phyloP scores from a whole-genome alignment of 2,888 invertebrate species.

The Agriopis leucophaearia region DNA sequence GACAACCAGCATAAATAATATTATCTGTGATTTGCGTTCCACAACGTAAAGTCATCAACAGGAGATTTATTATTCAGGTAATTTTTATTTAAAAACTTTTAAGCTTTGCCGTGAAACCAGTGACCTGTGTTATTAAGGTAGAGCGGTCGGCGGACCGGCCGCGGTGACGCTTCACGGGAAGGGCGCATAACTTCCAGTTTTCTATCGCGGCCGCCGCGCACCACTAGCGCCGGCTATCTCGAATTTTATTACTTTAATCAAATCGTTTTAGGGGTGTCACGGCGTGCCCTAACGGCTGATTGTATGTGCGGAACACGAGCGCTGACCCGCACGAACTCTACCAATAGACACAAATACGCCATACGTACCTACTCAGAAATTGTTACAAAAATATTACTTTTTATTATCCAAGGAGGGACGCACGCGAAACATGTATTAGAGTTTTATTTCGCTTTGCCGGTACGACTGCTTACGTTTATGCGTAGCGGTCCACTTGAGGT shows the following conservation, averaged over 20 bases:
- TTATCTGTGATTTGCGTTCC: background rate
- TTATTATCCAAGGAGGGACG: conserved; percentile 59
- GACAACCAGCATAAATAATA: background rate
- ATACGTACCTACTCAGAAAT: conserved; percentile 49
- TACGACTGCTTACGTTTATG: conserved; percentile 52
- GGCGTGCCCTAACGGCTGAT: conserved; percentile 73
- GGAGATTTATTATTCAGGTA: conserved; percentile 21
- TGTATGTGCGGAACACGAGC: conserved; percentile 74
- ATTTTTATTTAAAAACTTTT: conserved; percentile 49
- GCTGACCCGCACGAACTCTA: conserved; percentile 66
- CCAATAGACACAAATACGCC: conserved; percentile 56
- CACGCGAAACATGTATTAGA: conserved; percentile 71
- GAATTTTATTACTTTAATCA: conserved; percentile 84
- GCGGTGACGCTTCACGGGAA: conserved; percentile 63
- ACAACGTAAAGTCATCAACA: conserved; percentile 19
- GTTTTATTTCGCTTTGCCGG: conserved; percentile 57
- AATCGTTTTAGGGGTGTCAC: conserved; percentile 79
- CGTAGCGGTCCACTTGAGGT: conserved; percentile 55
- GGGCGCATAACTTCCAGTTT: conserved; percentile 52
- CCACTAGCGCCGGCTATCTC: conserved; percentile 60
- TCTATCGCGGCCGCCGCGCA: conserved; percentile 32
- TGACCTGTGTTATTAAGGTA: conserved; percentile 84
- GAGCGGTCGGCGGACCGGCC: conserved; percentile 63
- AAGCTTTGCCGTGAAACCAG: conserved; percentile 76
- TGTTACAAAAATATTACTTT: conserved; percentile 64